Conservation (phyloP, 2,888 invertebrate genomes). For the Stenodema calcarata region DNA sequence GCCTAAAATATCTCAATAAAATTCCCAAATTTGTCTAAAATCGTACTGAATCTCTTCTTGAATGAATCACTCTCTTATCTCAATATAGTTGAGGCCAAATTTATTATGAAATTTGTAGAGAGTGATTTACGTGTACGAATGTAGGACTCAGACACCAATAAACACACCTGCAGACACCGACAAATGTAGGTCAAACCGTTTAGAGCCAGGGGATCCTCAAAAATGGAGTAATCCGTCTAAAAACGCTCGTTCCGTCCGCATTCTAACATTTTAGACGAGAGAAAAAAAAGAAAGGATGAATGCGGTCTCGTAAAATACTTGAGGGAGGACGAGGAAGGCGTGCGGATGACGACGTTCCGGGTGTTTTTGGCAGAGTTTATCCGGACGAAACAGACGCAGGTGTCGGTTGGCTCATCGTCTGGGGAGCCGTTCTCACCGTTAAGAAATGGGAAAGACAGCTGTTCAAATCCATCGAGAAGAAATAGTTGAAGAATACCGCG, state of each 20-base stretch:
- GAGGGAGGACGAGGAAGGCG: background rate
- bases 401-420: background rate
- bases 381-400: background rate
- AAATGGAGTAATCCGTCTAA: background rate
- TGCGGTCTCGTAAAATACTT: background rate
- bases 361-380: background rate
- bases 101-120: too few species aligned
- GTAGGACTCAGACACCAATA: too few species aligned
- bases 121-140: too few species aligned
- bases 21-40: too few species aligned
- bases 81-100: too few species aligned
- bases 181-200: background rate
- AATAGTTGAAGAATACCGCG: background rate
- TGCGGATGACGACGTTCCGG: background rate
- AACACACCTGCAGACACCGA: background rate
- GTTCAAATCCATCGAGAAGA: background rate
- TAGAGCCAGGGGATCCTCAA: background rate
- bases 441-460: background rate
- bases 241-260: background rate
- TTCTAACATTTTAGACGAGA: background rate
- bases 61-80: too few species aligned
- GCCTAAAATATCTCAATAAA: too few species aligned
- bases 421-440: background rate
- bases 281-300: background rate
- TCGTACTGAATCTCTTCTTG: too few species aligned